Conservation (phyloP, 1,140 invertebrate species). For the Orius insidiosus region DNA sequence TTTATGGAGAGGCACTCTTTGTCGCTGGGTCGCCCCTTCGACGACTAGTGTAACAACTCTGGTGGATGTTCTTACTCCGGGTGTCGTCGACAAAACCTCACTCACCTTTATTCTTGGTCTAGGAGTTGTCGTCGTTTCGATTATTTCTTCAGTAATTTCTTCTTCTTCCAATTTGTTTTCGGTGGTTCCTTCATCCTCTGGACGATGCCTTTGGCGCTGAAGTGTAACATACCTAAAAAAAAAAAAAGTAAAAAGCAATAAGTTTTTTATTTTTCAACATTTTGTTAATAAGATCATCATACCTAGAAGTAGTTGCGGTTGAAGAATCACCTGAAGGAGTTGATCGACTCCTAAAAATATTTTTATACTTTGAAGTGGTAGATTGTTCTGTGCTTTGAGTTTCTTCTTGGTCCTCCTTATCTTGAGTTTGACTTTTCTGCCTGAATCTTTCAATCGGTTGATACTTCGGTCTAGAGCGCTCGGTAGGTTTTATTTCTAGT, state of each 20-base stretch:
- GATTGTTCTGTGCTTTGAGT: constrained; percentile 17
- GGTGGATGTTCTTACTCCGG: constrained; percentile 17
- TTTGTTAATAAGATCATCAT: background rate
- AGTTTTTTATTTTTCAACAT: background rate
- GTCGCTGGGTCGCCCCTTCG: constrained; percentile 21
- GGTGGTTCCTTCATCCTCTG: constrained; percentile 18
- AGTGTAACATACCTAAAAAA: constrained; percentile 23
- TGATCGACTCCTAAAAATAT: constrained; percentile 10
- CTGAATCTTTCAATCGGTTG: constrained; percentile 10
- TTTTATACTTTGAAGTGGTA: constrained; percentile 19
- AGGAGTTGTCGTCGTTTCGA: constrained; percentile 11
- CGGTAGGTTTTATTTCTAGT: constrained; percentile 3
- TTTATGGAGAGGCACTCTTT: constrained; percentile 19
- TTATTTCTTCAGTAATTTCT: constrained; percentile 10
- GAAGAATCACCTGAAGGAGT: constrained; percentile 7
- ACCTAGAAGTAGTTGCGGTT: constrained; percentile 12
- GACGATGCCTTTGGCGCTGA: constrained; percentile 20
- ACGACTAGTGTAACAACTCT: constrained; percentile 21
- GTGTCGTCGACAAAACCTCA: constrained; percentile 15
- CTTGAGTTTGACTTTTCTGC: constrained; percentile 14
- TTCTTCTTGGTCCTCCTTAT: background rate
- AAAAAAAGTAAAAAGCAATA: background rate
- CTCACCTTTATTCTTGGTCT: constrained; percentile 21
- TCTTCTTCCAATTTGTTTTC: constrained; percentile 20
- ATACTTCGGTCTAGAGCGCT: constrained; percentile 8